These are phyloP conservation scores for Xanthostigma xanthostigma DNA, from an alignment of 2,888 invertebrate genomes.

Conservation along the genomic window DNA sequence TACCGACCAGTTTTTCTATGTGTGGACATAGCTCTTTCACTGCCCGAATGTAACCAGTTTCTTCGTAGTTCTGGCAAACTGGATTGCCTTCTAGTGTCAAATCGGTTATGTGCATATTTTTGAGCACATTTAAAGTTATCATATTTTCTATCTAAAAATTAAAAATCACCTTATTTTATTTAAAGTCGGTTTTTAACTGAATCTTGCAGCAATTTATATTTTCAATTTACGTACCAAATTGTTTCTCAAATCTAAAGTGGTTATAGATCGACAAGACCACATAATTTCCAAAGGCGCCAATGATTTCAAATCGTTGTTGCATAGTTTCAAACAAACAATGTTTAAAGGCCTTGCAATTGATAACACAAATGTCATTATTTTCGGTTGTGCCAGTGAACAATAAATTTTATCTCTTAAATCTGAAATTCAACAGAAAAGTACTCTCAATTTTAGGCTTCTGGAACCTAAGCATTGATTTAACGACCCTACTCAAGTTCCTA, in stretches of 20 bases:
- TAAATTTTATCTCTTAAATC: constrained; percentile 19
- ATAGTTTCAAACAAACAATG: constrained; percentile 20
- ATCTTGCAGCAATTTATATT: neutral
- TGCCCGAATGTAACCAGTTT: constrained; percentile 41
- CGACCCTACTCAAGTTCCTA: neutral
- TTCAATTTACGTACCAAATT: constrained; percentile 18
- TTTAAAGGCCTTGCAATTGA: constrained; percentile 18
- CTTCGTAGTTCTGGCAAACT: constrained; percentile 46
- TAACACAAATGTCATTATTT: constrained; percentile 31
- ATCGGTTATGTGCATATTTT: constrained; percentile 19
- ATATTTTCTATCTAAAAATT: constrained; percentile 19
- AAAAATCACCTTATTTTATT: neutral
- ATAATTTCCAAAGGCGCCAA: constrained; percentile 23
- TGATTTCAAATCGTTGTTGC: constrained; percentile 22
- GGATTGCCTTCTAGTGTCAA: constrained; percentile 55
- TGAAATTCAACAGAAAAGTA: constrained; percentile 1
- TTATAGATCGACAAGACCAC: constrained; percentile 10
- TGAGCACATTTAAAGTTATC: constrained; percentile 16
- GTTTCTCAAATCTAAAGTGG: constrained; percentile 19
- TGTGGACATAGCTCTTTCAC: constrained; percentile 35
- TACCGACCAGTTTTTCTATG: constrained; percentile 35
- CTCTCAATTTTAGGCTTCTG: neutral
- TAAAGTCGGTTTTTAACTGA: neutral
- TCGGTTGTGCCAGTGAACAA: constrained; percentile 32
- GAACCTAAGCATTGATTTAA: neutral